A percentile compares a stretch with the other conserved stretches of the same genome.
phyloP scores from a whole-genome alignment of 1,140 invertebrate species.

The Drosophila repletoides region DNA sequence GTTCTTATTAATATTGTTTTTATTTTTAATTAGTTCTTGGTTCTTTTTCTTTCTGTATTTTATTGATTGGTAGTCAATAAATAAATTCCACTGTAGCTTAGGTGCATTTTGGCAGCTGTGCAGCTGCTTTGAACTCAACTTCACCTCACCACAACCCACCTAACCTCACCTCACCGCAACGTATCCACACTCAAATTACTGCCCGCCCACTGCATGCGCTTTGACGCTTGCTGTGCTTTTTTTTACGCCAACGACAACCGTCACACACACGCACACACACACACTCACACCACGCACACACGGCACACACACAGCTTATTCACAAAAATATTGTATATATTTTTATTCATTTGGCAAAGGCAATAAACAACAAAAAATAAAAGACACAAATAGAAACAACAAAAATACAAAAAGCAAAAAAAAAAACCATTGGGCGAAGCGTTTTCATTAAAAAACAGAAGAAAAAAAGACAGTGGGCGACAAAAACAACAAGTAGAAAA shows the following conservation, averaged over 20 bases:
- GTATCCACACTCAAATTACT: constrained; percentile 39
- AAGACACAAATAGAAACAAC: constrained; percentile 46
- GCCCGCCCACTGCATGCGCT: constrained; percentile 59
- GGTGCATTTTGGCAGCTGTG: constrained; percentile 52
- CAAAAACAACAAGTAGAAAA: constrained; percentile 35
- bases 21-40: neutral
- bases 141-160: constrained; percentile 34
- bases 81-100: constrained; percentile 19
- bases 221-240: constrained; percentile 50
- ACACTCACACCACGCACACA: constrained; percentile 23
- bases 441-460: constrained; percentile 65
- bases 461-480: constrained; percentile 25
- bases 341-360: constrained; percentile 77
- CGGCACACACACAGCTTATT: constrained; percentile 49
- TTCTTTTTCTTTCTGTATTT: neutral
- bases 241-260: constrained; percentile 63
- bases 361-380: constrained; percentile 63
- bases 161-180: constrained; percentile 33
- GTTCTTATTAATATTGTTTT: too few species aligned
- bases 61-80: neutral
- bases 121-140: constrained; percentile 58
- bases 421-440: constrained; percentile 60
- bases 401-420: constrained; percentile 31
- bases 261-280: constrained; percentile 45
- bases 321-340: constrained; percentile 75